Base-by-base conservation (phyloP, 2,797 vertebrate genomes). In the Tapera naevia region DNA sequence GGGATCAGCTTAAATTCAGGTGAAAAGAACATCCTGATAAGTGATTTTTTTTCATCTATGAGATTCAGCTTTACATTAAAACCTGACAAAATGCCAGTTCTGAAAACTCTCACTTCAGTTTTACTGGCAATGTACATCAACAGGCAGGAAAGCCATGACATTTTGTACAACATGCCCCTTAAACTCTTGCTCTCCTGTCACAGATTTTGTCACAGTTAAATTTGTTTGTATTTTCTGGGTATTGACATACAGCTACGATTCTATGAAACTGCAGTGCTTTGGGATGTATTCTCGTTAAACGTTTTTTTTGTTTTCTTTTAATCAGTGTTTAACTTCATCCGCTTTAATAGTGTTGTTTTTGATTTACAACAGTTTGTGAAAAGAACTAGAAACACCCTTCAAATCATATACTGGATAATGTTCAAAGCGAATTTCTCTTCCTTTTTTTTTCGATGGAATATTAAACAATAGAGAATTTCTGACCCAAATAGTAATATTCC, bases 401-500 rank as follows among this genome's bases (percentile, higher is more conserved):
- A 45, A 37, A 48, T 11, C 19, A 24, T 39, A 22, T 5, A 69
- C 3, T 74, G n/a, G 66, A 17, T 27, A 86, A 82, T 15, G 5
- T 25, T 33, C 33, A 84, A 54, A 92, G 53, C 6, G 75, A 45
- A 71, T n/a, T 92, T 80, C 9, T 24, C 24, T 72, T 90, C 2
- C 46, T n/a, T n/a, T n/a, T n/a, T 58, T 88, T 48, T 93, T 94
- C 88, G 27, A 62, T 58, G 62, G 71, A 82, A 86, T 32, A 41
- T 13, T 73, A 67, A 73, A 86, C 21, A 50, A 35, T 60, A 69
- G 39, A 80, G 32, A 17, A 75, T 7, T 30, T 41, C 43, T 75
- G 76, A 87, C 62, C 39, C 35, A 94, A 91, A 37, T 69, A 53
- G 86, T 93, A 91, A 41, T 69, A 53, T 86, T 93, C 45, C 28